Conservation (phyloP, 2,888 invertebrate genomes). For the Crematogaster levior region DNA sequence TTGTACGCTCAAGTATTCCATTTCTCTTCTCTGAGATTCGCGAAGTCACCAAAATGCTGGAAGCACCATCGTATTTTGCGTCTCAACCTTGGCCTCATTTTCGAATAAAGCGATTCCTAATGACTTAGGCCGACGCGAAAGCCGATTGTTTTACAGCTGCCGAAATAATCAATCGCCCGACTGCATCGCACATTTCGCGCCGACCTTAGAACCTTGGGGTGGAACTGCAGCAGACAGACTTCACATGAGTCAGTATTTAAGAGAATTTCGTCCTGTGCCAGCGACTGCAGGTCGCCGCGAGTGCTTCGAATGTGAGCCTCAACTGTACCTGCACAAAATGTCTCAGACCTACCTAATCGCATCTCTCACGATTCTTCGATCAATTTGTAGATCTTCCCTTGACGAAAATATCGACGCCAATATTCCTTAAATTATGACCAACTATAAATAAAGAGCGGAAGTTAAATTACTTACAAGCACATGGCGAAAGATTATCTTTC, state of each 20-base stretch:
- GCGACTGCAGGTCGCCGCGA: conserved; percentile 5
- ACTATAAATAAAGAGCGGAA: conserved; percentile 15
- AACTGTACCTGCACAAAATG: conserved; percentile 14
- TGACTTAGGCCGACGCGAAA: conserved; percentile 30
- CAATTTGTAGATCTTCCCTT: neutral
- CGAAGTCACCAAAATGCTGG: neutral
- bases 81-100: conserved; percentile 13
- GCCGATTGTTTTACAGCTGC: conserved; percentile 31
- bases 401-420: conserved; percentile 9
- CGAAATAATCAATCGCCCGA: conserved; percentile 28
- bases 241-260: conserved; percentile 31
- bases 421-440: neutral
- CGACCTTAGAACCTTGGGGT: conserved; percentile 16
- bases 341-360: neutral
- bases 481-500: neutral
- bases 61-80: neutral
- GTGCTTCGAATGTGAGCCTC: conserved; percentile 21
- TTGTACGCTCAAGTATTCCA: neutral
- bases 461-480: neutral
- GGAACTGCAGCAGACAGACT: conserved; percentile 56
- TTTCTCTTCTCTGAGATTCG: conserved; percentile 3
- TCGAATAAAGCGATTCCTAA: conserved; percentile 19
- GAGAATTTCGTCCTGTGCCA: conserved; percentile 29
- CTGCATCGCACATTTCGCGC: conserved; percentile 7
- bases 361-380: neutral